phyloP scores from a whole-genome alignment of 2,888 invertebrate genomes.

The Brassicogethes aeneus region DNA sequence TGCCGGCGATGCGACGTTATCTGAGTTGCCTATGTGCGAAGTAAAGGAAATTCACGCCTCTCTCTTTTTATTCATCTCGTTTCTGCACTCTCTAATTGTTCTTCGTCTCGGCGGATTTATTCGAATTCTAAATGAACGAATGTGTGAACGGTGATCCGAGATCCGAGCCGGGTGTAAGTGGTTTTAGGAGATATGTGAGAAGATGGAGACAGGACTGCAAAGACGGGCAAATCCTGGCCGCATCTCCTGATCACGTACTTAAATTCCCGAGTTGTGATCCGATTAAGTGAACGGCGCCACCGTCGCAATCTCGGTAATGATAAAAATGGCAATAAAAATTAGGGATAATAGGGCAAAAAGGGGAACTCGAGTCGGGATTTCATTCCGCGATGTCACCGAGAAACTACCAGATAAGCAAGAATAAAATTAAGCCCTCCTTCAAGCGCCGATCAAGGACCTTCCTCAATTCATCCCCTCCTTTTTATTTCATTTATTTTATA shows the following conservation, averaged over 20 bases:
- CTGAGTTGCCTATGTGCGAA: constrained; percentile 33
- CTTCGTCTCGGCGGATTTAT: too few species aligned
- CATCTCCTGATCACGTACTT: constrained; percentile 41
- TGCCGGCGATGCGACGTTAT: constrained; percentile 33
- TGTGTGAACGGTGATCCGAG: too few species aligned
- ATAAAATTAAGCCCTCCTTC: constrained; percentile 48
- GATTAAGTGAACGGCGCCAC: constrained; percentile 40
- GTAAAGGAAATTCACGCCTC: constrained; percentile 4
- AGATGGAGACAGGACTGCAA: constrained; percentile 36
- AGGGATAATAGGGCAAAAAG: constrained; percentile 36
- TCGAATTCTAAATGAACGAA: too few species aligned
- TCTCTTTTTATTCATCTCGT: background rate
- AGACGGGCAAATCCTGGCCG: constrained; percentile 37
- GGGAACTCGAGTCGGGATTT: constrained; percentile 14
- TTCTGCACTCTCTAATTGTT: constrained; percentile 1
- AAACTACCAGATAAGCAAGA: constrained; percentile 36
- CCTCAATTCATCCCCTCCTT: too few species aligned
- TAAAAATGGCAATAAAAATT: constrained; percentile 44
- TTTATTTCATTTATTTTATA: too few species aligned
- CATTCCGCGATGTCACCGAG: constrained; percentile 24
- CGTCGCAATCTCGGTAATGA: constrained; percentile 42
- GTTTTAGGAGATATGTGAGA: constrained; percentile 31
- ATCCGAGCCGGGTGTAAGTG: too few species aligned
- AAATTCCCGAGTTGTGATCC: constrained; percentile 40
- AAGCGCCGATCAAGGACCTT: too few species aligned